Evolutionary conservation across 2,113 vertebrate genomes (phyloP).

Genomic region (Copsychus sechellarum): DNA sequence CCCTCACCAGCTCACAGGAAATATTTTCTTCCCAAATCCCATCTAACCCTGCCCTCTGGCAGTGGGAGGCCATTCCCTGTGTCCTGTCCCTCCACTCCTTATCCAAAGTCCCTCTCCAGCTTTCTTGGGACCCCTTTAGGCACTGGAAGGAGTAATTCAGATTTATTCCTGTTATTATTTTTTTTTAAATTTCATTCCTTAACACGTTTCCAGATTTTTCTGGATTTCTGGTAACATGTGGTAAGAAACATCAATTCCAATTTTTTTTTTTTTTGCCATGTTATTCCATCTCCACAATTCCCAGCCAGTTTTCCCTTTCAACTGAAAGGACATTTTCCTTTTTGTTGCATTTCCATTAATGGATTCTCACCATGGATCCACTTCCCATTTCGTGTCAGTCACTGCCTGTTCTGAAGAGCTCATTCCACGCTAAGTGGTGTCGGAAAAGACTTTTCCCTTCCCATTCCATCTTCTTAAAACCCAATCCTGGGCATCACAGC

Average conservation of each 20-base stretch:
- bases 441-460: not conserved
- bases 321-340: not conserved
- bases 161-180: not conserved
- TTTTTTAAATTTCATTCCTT: not conserved
- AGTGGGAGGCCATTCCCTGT: not conserved
- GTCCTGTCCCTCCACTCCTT: not conserved
- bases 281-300: not conserved
- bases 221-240: not conserved
- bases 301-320: not conserved
- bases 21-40: not conserved
- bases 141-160: not conserved
- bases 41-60: not conserved
- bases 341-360: not conserved
- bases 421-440: not conserved
- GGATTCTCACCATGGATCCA: accelerated
- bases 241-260: not conserved
- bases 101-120: not conserved
- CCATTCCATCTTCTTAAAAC: not conserved
- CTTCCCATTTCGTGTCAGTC: not conserved
- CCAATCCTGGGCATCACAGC: not conserved
- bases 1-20: accelerated
- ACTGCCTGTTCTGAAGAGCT: not conserved
- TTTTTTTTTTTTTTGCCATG: not conserved
- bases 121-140: not conserved
- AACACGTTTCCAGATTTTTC: accelerated